phyloP scores from a whole-genome alignment of 2,113 vertebrate species.

The Grammomys dolichurus region DNA sequence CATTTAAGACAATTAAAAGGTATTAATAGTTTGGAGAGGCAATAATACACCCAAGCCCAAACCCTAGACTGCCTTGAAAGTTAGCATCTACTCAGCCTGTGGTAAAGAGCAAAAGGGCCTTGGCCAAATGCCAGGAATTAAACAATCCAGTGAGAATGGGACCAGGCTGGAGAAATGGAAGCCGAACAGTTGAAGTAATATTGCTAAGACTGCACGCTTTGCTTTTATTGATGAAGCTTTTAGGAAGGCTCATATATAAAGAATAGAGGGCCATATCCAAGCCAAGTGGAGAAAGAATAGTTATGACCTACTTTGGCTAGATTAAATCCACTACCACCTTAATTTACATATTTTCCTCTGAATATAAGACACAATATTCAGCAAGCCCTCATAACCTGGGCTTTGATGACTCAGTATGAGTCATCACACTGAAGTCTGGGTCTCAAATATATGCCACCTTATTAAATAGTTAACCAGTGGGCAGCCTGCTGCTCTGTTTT shows the following conservation, averaged over 20 bases:
- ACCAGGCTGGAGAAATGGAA: neutral
- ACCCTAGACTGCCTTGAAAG: neutral
- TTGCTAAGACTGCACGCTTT: neutral
- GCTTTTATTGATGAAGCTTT: neutral
- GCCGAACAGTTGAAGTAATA: neutral
- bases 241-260: slow-evolving; percentile 20
- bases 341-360: neutral
- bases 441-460: neutral
- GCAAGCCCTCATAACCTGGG: neutral
- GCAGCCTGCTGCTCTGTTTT: neutral
- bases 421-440: neutral
- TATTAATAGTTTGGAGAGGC: neutral
- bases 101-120: neutral
- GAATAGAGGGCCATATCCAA: neutral
- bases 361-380: neutral
- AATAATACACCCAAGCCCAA: neutral
- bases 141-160: neutral
- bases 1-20: neutral
- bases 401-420: neutral
- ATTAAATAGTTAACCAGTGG: neutral
- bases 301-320: neutral
- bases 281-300: neutral
- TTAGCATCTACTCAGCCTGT: neutral
- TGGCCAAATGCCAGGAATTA: neutral
- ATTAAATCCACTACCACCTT: neutral